These are phyloP conservation scores for Orthonyx spaldingii DNA, from an alignment of 2,113 vertebrate species.

Conservation along the genomic window DNA sequence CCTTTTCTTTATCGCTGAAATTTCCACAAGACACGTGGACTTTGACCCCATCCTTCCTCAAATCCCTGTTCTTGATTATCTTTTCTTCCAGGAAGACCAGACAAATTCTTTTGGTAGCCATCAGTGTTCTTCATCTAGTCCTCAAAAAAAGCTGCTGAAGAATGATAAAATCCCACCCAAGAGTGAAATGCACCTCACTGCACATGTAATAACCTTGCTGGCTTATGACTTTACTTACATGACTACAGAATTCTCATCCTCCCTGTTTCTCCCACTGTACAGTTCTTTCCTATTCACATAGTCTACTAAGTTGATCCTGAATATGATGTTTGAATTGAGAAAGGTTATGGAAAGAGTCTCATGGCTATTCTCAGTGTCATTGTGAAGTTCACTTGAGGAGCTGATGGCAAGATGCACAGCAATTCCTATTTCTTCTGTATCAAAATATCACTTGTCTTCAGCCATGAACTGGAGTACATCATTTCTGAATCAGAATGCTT, in stretches of 20 bases:
- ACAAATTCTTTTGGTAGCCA: background rate
- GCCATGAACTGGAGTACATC: background rate
- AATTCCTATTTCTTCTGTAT: background rate
- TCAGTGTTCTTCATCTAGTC: background rate
- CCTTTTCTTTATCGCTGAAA: background rate
- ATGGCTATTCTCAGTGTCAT: background rate
- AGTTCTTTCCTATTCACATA: background rate
- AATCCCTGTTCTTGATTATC: background rate
- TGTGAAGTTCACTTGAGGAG: background rate
- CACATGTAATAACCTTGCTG: background rate
- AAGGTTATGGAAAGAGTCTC: background rate
- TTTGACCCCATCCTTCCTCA: background rate
- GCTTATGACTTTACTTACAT: background rate
- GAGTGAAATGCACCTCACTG: background rate
- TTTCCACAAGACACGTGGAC: background rate
- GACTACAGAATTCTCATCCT: background rate
- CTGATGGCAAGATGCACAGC: background rate
- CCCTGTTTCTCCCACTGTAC: background rate
- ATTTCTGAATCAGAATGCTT: background rate
- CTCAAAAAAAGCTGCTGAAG: background rate
- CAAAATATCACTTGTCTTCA: background rate
- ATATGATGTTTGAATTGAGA: background rate
- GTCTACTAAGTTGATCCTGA: rapidly evolving
- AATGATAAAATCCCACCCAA: background rate
- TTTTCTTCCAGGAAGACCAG: background rate